These are phyloP conservation scores for Alaudala cheleensis DNA, from an alignment of 2,113 vertebrate species.

Conservation along the genomic window DNA sequence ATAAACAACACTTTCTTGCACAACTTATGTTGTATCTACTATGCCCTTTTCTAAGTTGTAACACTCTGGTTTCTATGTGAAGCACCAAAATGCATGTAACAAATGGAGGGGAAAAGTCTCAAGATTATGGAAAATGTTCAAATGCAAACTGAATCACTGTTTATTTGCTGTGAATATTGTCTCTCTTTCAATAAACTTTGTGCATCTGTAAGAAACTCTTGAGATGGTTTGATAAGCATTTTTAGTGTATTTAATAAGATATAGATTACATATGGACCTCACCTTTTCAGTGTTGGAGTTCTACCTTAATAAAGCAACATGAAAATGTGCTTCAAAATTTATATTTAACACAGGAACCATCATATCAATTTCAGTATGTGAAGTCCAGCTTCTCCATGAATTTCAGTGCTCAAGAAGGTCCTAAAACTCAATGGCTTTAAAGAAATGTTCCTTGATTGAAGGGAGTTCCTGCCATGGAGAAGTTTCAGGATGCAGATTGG, in stretches of 20 bases:
- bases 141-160: neutral
- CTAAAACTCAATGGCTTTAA: neutral
- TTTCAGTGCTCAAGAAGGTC: neutral
- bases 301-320: neutral
- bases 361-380: neutral
- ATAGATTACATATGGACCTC: neutral
- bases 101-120: neutral
- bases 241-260: neutral
- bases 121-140: neutral
- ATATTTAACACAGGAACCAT: neutral
- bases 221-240: neutral
- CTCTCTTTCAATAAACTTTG: neutral
- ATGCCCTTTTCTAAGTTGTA: neutral
- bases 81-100: neutral
- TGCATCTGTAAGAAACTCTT: neutral
- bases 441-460: neutral
- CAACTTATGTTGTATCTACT: neutral
- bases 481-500: rapidly evolving
- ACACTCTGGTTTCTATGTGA: neutral
- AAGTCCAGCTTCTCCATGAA: neutral
- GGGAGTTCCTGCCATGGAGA: neutral
- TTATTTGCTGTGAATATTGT: neutral
- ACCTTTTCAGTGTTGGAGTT: neutral
- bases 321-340: neutral
- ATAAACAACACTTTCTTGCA: neutral